A percentile compares a stretch with the other conserved stretches of the same genome.
These are phyloP conservation scores for Bucco capensis DNA, from an alignment of 2,113 vertebrate species.

Conservation along the genomic window DNA sequence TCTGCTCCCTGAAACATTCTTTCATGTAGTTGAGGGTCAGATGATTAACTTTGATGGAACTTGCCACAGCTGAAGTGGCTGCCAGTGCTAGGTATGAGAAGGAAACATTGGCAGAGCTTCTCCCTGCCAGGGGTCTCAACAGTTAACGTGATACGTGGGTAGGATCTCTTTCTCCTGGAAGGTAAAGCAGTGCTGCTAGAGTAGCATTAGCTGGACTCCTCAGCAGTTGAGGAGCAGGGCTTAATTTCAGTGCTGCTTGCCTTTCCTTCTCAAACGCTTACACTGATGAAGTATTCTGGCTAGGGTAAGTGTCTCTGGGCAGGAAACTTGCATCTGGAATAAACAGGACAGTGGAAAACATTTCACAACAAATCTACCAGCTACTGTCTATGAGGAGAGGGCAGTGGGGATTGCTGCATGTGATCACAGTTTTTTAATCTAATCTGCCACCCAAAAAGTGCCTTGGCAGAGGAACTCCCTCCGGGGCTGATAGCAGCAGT, in stretches of 20 bases:
- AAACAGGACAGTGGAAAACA: neutral
- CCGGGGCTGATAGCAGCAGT: neutral
- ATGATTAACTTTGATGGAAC: conserved; percentile 62
- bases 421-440: neutral
- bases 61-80: conserved; percentile 60
- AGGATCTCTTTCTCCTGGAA: conserved; percentile 30
- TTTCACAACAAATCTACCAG: neutral
- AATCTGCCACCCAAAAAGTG: neutral
- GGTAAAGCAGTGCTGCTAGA: conserved; percentile 13
- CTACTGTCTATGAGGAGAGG: neutral
- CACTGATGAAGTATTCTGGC: neutral
- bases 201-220: neutral
- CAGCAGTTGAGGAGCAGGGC: neutral
- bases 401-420: neutral
- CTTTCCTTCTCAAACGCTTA: neutral
- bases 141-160: neutral
- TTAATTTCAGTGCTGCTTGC: neutral
- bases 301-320: neutral
- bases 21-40: conserved; percentile 61
- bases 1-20: conserved; percentile 51
- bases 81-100: conserved; percentile 46
- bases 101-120: conserved; percentile 55
- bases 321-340: neutral
- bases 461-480: neutral
- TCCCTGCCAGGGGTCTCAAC: neutral